Percentiles rank a stretch among this genome's conserved stretches.
These are phyloP conservation scores for Pelodiscus sinensis DNA, from an alignment of 2,113 vertebrate genomes.

Conservation along the genomic window DNA sequence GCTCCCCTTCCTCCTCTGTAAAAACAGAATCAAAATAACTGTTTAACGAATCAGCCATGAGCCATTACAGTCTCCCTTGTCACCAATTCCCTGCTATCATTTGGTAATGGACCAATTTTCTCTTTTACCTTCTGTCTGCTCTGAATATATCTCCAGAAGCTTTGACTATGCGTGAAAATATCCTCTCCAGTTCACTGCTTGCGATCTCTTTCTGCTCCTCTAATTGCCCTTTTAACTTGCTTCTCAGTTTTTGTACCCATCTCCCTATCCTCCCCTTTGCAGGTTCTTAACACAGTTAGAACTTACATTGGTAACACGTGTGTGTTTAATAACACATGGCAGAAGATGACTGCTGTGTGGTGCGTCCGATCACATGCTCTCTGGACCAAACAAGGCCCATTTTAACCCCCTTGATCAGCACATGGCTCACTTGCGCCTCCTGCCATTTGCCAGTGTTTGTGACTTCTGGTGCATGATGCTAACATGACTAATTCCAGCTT, in stretches of 20 bases:
- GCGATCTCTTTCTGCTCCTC: conserved; percentile 76
- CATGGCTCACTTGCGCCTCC: conserved; percentile 25
- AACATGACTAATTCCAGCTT: conserved; percentile 51
- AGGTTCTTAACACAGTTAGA: conserved; percentile 73
- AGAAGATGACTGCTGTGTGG: conserved; percentile 48
- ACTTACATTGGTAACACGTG: conserved; percentile 27
- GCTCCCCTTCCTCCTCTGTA: conserved; percentile 68
- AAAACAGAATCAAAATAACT: conserved; percentile 71
- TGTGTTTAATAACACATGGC: conserved; percentile 69
- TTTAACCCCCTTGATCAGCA: conserved; percentile 63
- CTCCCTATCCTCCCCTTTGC: conserved; percentile 65
- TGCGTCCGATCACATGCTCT: conserved; percentile 53
- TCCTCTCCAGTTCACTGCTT: conserved; percentile 73
- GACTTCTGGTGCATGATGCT: conserved; percentile 60
- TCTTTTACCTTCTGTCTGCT: conserved; percentile 77
- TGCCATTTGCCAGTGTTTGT: conserved; percentile 55
- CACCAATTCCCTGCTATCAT: conserved; percentile 71
- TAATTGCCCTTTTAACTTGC: conserved; percentile 81
- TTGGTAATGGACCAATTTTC: conserved; percentile 79
- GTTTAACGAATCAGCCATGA: conserved; percentile 66
- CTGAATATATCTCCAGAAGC: conserved; percentile 74
- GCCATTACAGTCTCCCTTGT: conserved; percentile 69
- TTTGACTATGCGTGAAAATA: conserved; percentile 79
- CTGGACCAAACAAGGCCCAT: conserved; percentile 57
- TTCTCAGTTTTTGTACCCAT: conserved; percentile 67